Conservation (phyloP, 2,888 invertebrate species). For the Pollenia griseotomentosa region DNA sequence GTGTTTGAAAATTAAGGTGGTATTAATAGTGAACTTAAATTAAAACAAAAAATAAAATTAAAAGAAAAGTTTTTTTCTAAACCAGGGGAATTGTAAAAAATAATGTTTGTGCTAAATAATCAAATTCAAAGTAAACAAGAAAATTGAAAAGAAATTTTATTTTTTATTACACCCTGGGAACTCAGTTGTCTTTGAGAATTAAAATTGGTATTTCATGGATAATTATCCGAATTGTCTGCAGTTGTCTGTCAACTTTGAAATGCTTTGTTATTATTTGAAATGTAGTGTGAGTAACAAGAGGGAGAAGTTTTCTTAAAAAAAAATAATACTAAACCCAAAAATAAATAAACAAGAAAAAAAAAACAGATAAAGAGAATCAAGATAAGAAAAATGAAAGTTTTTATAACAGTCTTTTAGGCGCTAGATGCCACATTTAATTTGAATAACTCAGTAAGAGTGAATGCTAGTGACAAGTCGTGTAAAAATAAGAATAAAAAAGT, state of each 20-base stretch:
- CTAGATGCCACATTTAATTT: conserved; percentile 12
- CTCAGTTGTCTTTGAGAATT: neutral
- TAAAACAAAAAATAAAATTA: conserved; percentile 11
- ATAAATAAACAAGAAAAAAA: neutral
- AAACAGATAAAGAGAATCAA: neutral
- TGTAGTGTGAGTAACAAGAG: conserved; percentile 7
- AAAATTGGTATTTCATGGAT: conserved; percentile 6
- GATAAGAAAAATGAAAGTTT: neutral
- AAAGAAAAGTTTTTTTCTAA: neutral
- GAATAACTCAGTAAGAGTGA: conserved; percentile 5
- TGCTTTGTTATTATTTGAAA: conserved; percentile 47
- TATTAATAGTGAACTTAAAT: conserved; percentile 23
- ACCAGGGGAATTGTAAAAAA: conserved; percentile 1
- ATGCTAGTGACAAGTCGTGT: neutral
- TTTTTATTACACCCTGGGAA: neutral
- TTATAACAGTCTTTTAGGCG: conserved; percentile 29
- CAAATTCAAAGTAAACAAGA: conserved; percentile 75
- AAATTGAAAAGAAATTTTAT: conserved; percentile 78
- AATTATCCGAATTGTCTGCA: conserved; percentile 1
- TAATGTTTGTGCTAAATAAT: conserved; percentile 74
- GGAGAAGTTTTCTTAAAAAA: neutral
- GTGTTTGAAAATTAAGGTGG: neutral
- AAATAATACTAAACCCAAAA: neutral
- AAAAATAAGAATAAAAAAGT: neutral
- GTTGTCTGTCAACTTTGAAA: conserved; percentile 21